A percentile compares a stretch with the other conserved stretches of the same genome.
phyloP scores from a whole-genome alignment of 2,113 vertebrate species.

The Centropristis striata region DNA sequence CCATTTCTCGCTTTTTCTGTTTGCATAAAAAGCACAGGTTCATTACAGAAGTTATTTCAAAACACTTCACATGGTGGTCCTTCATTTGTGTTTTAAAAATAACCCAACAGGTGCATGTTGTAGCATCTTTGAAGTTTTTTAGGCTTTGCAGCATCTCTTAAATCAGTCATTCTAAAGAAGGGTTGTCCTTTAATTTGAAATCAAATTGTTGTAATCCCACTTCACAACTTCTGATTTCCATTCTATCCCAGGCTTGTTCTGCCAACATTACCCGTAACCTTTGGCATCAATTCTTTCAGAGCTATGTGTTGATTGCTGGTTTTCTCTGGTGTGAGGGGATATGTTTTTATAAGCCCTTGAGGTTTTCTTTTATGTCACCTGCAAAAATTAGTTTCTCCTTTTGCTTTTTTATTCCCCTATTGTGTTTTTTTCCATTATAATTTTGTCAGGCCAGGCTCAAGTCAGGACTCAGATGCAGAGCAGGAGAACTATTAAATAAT shows the following conservation, averaged over 20 bases:
- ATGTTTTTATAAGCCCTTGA: slow-evolving; percentile 18
- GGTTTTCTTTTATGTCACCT: slow-evolving; percentile 18
- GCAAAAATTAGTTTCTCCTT: slow-evolving; percentile 25
- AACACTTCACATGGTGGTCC: too few relatives aligned
- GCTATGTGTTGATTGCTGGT: slow-evolving; percentile 29
- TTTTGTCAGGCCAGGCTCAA: too few relatives aligned
- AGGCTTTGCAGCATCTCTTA: not conserved
- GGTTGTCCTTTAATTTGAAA: not conserved
- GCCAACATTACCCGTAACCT: not conserved
- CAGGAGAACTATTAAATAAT: too few relatives aligned
- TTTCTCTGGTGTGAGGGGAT: slow-evolving; percentile 21
- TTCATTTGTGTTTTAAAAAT: too few relatives aligned
- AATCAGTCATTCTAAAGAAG: not conserved
- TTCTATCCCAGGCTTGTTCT: not conserved
- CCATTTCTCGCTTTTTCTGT: too few relatives aligned
- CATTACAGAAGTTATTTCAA: too few relatives aligned
- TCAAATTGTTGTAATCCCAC: slow-evolving; percentile 8
- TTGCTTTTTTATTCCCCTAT: not conserved
- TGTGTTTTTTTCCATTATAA: not conserved
- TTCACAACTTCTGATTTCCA: slow-evolving; percentile 4
- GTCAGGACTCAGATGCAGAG: too few relatives aligned
- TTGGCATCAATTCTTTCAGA: slow-evolving; percentile 23
- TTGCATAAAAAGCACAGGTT: too few relatives aligned
- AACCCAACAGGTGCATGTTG: too few relatives aligned
- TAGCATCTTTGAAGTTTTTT: too few relatives aligned